A percentile compares a stretch with the other conserved stretches of the same genome.
These are phyloP conservation scores for Syngnathoides biaculeatus DNA, from an alignment of 2,113 vertebrate species.

Conservation along the genomic window DNA sequence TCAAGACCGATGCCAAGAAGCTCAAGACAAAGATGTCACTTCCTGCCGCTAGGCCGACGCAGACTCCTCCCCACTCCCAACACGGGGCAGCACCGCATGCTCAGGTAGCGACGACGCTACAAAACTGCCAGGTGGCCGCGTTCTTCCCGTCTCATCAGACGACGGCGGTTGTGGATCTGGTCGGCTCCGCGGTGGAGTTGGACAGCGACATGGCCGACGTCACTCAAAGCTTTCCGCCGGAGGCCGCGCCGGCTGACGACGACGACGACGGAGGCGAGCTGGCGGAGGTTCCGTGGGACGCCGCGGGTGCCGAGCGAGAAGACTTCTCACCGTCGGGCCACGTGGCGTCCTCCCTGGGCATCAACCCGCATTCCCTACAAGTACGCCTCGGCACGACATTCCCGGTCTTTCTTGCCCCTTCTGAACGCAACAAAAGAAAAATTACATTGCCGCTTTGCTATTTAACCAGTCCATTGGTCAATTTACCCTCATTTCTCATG, in stretches of 20 bases:
- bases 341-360: slow-evolving; percentile 82
- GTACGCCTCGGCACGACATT: slow-evolving; percentile 56
- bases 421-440: neutral
- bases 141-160: slow-evolving; percentile 66
- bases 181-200: slow-evolving; percentile 77
- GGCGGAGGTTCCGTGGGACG: slow-evolving; percentile 17
- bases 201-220: slow-evolving; percentile 98
- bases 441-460: too few species aligned
- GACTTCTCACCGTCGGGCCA: slow-evolving; percentile 78
- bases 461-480: too few species aligned
- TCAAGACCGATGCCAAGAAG: slow-evolving; percentile 85
- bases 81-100: slow-evolving; percentile 79
- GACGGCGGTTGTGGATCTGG: slow-evolving; percentile 71
- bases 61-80: slow-evolving; percentile 51
- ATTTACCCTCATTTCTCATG: too few species aligned
- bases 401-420: neutral
- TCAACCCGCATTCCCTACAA: slow-evolving; percentile 93
- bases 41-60: slow-evolving; percentile 53
- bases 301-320: slow-evolving; percentile 65
- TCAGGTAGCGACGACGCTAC: slow-evolving; percentile 75
- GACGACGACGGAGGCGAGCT: slow-evolving; percentile 27
- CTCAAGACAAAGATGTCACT: slow-evolving; percentile 77
- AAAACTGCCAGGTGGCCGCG: neutral
- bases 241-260: slow-evolving; percentile 57
- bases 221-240: slow-evolving; percentile 80